These are phyloP conservation scores for Cirrhinus mrigala DNA, from an alignment of 2,797 vertebrate genomes.

Conservation along the genomic window DNA sequence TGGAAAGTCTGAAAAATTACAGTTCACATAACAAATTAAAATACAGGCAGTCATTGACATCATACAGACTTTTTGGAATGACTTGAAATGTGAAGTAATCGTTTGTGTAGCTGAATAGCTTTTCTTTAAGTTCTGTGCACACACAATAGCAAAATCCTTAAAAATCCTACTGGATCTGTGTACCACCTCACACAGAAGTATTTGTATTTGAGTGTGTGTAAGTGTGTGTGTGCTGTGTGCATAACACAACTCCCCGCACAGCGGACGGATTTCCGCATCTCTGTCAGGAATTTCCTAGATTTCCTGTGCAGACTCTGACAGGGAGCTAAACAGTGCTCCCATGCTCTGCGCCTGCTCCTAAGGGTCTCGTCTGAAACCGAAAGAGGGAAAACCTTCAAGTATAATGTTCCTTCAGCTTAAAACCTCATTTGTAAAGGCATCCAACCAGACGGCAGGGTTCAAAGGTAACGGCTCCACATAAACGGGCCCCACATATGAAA, in stretches of 20 bases:
- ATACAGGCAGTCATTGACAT: not conserved
- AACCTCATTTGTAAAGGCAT: conserved; percentile 42
- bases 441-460: conserved; percentile 39
- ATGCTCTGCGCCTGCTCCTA: conserved; percentile 21
- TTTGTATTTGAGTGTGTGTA: conserved; percentile 7
- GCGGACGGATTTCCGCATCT: conserved; percentile 61
- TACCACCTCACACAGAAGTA: conserved; percentile 29
- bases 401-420: conserved; percentile 43
- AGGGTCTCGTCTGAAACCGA: conserved; percentile 6
- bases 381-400: conserved; percentile 39
- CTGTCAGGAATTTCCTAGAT: conserved; percentile 61
- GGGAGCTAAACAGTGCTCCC: conserved; percentile 40
- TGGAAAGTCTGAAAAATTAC: conserved; percentile 4
- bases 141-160: conserved; percentile 28
- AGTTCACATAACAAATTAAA: not conserved
- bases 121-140: not conserved
- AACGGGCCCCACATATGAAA: conserved; percentile 47
- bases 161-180: not conserved
- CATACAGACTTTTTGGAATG: not conserved
- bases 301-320: conserved; percentile 57
- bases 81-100: not conserved
- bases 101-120: not conserved
- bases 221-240: conserved; percentile 24
- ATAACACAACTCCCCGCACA: conserved; percentile 51
- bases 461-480: conserved; percentile 36